Base-by-base conservation (phyloP, 2,113 vertebrate species). In the Plecturocebus donacophilus region DNA sequence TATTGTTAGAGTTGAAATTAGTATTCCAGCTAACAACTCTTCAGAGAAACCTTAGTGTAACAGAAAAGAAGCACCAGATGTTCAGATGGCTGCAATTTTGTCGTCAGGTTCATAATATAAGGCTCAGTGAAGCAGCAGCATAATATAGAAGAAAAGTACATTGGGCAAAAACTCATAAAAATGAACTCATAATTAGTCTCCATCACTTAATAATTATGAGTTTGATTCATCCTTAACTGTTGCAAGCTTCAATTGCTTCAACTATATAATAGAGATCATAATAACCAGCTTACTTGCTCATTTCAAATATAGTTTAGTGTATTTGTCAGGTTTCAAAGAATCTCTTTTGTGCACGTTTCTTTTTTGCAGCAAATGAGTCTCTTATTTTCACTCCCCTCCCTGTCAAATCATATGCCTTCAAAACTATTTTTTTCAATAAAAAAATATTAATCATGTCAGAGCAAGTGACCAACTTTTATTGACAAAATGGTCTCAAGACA, bases 61-160 rank as follows among this genome's bases (percentile, higher is more conserved):
- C 23, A 89, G 87, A 96, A 84, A 93, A 88, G 61, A 68, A 77
- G 80, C 84, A 94, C 80, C 88, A 90, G 94, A 96, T 95, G 94
- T 87, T 95, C 90, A 91, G 73, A 89, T 89, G 80, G 66, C 91
- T 96, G 49, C 68, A 96, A 54, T 95, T 96, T 88, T 93, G 91
- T 95, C 80, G 91, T 96, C 92, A 95, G 95, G 94, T 97, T 88
- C 47, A 94, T 68, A 94, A 95, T 75, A 80, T 79, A 58, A 96
- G 52, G 47, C 61, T 75, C 61, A 0, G 47, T 80, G 82, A 92
- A 87, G 86, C 38, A 90, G 91, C 64, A 95, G 84, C 1, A 12
- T 19, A 38, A 73, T 80, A 84, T 75, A 87, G 76, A 79, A 94
- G 68, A 96, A 92, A 97, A 96, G 47, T 87, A 92, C 82, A 91